A percentile compares a stretch with the other conserved stretches of the same genome.
Conservation (phyloP, 2,888 invertebrate genomes). For the Nudaria mundana region DNA sequence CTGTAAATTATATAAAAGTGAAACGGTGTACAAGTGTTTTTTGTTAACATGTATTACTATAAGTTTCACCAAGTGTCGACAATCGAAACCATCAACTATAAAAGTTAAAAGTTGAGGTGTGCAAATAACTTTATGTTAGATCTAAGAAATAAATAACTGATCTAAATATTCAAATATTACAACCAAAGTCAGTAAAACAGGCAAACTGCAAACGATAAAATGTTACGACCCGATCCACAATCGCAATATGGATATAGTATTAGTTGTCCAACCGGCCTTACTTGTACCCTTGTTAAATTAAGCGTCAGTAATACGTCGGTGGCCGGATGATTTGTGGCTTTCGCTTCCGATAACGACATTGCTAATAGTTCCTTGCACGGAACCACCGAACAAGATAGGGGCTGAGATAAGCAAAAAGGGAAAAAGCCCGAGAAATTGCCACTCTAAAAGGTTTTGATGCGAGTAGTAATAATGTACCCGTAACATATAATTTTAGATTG, state of each 20-base stretch:
- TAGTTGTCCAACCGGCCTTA: slow-evolving; percentile 9
- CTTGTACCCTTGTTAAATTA: slow-evolving; percentile 44
- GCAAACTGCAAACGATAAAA: neutral
- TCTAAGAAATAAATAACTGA: too few relatives aligned
- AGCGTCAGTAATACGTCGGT: slow-evolving; percentile 45
- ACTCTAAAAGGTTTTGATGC: slow-evolving; percentile 10
- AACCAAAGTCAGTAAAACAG: too few relatives aligned
- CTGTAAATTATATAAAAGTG: too few relatives aligned
- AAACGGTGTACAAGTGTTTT: too few relatives aligned
- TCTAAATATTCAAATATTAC: too few relatives aligned
- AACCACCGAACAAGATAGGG: slow-evolving; percentile 15
- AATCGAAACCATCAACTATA: too few relatives aligned
- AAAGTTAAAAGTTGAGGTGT: too few relatives aligned
- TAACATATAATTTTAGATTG: neutral
- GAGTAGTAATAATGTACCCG: neutral
- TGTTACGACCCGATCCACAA: neutral
- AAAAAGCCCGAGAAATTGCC: slow-evolving; percentile 38
- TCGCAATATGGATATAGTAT: neutral
- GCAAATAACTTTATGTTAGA: too few relatives aligned
- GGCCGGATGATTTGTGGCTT: slow-evolving; percentile 54
- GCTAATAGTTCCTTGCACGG: slow-evolving; percentile 44
- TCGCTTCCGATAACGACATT: slow-evolving; percentile 34
- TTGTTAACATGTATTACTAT: too few relatives aligned
- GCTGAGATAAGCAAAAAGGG: slow-evolving; percentile 18
- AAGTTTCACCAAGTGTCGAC: too few relatives aligned